Evolutionary conservation across 2,797 vertebrate genomes (phyloP).

Genomic region (Nyctibius grandis): DNA sequence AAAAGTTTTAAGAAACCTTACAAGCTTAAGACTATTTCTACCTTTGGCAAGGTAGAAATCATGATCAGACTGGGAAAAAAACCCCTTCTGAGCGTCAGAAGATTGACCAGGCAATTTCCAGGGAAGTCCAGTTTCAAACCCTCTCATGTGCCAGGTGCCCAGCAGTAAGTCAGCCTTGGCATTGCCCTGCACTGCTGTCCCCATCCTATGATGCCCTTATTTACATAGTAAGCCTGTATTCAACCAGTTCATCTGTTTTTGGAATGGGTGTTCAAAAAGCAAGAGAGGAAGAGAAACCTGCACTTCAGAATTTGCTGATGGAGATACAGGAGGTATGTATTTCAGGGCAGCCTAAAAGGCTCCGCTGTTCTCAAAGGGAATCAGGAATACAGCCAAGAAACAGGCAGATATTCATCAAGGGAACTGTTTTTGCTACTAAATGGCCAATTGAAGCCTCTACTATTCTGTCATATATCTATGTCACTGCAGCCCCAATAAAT

Average conservation of each 20-base stretch:
- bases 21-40: not conserved
- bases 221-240: not conserved
- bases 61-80: accelerated
- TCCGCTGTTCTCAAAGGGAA: not conserved
- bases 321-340: not conserved
- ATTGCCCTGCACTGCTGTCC: not conserved
- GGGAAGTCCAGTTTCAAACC: not conserved
- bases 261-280: not conserved
- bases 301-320: not conserved
- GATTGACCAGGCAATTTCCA: not conserved
- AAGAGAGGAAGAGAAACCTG: not conserved
- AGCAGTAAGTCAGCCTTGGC: not conserved
- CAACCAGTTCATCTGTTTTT: not conserved
- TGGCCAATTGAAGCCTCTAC: not conserved
- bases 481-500: not conserved
- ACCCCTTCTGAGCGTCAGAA: not conserved
- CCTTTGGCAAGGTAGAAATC: not conserved
- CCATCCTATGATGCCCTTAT: not conserved
- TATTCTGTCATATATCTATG: not conserved
- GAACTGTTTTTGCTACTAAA: slow-evolving; percentile 39
- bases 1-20: not conserved
- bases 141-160: not conserved
- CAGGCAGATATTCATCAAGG: slow-evolving; percentile 25
- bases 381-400: slow-evolving; percentile 15
- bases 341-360: slow-evolving; percentile 32